These are phyloP conservation scores for Saimiri boliviensis DNA, from an alignment of 2,113 vertebrate species.

Conservation along the genomic window DNA sequence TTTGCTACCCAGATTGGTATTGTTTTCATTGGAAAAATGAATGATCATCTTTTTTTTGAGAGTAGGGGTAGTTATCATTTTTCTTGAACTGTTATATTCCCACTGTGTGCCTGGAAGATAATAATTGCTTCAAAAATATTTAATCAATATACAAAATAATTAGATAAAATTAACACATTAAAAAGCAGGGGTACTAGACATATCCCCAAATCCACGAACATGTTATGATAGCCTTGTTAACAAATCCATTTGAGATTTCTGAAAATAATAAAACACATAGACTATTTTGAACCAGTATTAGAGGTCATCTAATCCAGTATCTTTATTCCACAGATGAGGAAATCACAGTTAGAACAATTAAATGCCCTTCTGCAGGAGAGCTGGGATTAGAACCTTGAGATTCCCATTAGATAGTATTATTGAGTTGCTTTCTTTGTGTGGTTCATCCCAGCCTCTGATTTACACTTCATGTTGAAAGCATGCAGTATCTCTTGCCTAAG, in stretches of 20 bases:
- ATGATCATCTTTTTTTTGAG: background rate
- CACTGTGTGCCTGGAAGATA: background rate
- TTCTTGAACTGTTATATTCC: background rate
- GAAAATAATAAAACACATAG: background rate
- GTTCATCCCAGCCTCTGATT: constrained; percentile 31
- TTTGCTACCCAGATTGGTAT: background rate
- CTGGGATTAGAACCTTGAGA: background rate
- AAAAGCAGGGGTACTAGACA: background rate
- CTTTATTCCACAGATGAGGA: background rate
- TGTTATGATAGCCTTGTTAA: constrained; percentile 1
- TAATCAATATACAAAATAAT: background rate
- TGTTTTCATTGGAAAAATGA: background rate
- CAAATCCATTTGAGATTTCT: constrained; percentile 56
- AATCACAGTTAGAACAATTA: background rate
- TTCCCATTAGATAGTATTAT: background rate
- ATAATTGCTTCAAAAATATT: background rate
- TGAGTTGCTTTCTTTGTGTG: background rate
- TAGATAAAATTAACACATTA: background rate
- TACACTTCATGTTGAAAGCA: constrained; percentile 73
- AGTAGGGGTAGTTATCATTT: background rate
- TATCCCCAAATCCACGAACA: background rate
- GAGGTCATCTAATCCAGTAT: background rate
- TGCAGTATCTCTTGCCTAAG: constrained; percentile 56
- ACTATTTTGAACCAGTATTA: background rate
- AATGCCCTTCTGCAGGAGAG: background rate